Conservation (phyloP, 2,113 vertebrate species). For the Butastur rufipennis region DNA sequence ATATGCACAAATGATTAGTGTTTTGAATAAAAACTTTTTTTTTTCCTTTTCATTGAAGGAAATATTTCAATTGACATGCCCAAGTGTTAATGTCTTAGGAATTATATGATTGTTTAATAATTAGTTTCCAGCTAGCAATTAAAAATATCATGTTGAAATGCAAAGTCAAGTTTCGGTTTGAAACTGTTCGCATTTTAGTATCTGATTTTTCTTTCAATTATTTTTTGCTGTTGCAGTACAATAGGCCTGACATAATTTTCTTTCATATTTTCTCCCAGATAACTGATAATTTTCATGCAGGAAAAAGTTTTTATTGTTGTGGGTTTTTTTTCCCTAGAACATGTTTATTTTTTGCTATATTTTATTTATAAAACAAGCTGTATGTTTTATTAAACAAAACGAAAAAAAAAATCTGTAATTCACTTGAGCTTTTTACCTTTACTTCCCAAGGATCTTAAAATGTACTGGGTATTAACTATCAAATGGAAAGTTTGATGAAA, state of each 20-base stretch:
- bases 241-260: not conserved
- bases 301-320: not conserved
- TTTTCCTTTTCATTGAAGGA: not conserved
- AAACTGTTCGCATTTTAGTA: not conserved
- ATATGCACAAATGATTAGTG: not conserved
- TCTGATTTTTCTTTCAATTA: not conserved
- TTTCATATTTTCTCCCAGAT: not conserved
- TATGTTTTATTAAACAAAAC: not conserved
- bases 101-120: not conserved
- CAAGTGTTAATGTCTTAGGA: not conserved
- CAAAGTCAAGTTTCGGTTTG: not conserved
- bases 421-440: not conserved
- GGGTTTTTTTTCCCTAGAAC: accelerated
- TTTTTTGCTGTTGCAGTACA: not conserved
- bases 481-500: not conserved
- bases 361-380: not conserved
- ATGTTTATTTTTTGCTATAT: not conserved
- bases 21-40: not conserved
- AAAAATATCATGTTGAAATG: not conserved
- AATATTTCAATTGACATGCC: not conserved
- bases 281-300: not conserved
- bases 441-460: not conserved
- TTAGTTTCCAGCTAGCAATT: not conserved
- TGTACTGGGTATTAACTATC: not conserved
- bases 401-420: not conserved